Conservation (phyloP, 2,113 vertebrate genomes). For the Paramisgurnus dabryanus region DNA sequence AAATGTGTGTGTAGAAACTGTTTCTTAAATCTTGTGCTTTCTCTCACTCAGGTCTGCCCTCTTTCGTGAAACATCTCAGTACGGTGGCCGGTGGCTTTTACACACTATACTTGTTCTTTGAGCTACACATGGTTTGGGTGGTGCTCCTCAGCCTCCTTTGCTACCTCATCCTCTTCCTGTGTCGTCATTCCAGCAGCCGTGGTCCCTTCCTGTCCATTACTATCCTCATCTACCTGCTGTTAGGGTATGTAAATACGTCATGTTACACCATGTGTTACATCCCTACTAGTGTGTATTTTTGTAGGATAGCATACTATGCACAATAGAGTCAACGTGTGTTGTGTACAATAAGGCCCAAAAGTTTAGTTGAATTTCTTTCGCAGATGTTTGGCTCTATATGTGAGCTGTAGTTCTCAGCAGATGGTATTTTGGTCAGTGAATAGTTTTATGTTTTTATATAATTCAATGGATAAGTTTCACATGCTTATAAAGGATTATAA, state of each 20-base stretch:
- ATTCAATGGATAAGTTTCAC: too few species aligned
- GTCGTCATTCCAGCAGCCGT: constrained; percentile 73
- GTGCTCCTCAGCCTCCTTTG: constrained; percentile 82
- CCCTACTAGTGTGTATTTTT: neutral
- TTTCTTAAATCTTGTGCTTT: neutral
- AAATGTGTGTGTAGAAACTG: too few species aligned
- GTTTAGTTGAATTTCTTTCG: neutral
- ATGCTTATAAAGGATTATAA: too few species aligned
- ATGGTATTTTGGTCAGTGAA: too few species aligned
- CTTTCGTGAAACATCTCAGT: constrained; percentile 80
- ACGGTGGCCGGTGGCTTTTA: constrained; percentile 79
- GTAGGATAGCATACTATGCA: neutral
- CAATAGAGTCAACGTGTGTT: neutral
- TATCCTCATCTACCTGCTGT: constrained; percentile 86
- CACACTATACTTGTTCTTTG: constrained; percentile 85
- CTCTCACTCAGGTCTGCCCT: constrained; percentile 60
- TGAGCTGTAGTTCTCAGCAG: too few species aligned
- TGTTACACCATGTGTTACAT: neutral
- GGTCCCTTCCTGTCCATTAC: constrained; percentile 83
- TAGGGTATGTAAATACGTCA: constrained; percentile 73
- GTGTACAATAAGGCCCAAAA: neutral
- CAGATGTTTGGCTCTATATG: too few species aligned
- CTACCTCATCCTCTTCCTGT: constrained; percentile 84
- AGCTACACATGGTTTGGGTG: constrained; percentile 86
- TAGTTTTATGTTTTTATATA: too few species aligned